Percentiles rank a stretch among this genome's conserved stretches.
Evolutionary conservation across 2,113 vertebrate species (phyloP).

Genomic region (Ifrita kowaldi): DNA sequence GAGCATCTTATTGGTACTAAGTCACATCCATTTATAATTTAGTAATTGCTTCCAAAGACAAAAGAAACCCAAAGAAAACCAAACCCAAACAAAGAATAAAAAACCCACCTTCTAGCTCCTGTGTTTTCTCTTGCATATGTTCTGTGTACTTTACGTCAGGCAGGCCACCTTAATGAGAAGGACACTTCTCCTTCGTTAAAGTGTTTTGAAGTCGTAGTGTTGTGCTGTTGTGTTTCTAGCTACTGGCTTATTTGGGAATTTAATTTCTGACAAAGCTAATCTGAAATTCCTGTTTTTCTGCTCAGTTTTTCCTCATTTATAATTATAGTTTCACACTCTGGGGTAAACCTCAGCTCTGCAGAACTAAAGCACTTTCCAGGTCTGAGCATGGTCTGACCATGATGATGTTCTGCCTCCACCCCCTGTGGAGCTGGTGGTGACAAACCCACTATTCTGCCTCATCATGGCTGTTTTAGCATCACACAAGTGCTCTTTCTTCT

Average conservation of each 20-base stretch:
- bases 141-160: fast-evolving
- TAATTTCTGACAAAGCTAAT: background rate
- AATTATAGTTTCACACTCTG: background rate
- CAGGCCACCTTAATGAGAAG: background rate
- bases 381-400: background rate
- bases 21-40: background rate
- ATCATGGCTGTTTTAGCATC: background rate
- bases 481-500: constrained; percentile 32
- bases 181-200: background rate
- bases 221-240: background rate
- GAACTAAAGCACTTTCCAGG: background rate
- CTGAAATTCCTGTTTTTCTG: background rate
- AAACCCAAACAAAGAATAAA: background rate
- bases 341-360: background rate
- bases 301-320: background rate
- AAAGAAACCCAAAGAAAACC: background rate
- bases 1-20: background rate
- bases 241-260: background rate
- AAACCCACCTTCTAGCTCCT: background rate
- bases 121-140: background rate
- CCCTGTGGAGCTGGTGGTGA: background rate
- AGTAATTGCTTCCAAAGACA: background rate
- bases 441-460: background rate
- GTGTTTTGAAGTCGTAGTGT: background rate
- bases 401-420: background rate